Conservation (phyloP, 2,797 vertebrate genomes). For the Acanthis flammea region DNA sequence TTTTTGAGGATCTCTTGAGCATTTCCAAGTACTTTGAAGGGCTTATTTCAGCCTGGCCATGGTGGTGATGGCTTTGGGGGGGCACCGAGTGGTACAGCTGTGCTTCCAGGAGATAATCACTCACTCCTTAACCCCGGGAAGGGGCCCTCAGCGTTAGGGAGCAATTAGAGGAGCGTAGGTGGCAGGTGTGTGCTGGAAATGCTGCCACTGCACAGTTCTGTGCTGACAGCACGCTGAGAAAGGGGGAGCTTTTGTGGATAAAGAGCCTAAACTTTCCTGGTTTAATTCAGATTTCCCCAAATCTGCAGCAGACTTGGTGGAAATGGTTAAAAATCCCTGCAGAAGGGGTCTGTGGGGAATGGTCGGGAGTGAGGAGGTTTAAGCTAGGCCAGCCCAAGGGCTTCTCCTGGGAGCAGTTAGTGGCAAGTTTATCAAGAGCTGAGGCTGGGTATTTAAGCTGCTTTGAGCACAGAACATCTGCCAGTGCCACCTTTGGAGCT, state of each 20-base stretch:
- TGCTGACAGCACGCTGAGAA: neutral
- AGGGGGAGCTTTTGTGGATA: neutral
- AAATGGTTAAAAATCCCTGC: neutral
- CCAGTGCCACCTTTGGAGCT: neutral
- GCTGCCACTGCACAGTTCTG: neutral
- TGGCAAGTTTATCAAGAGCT: neutral
- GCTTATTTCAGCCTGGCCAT: neutral
- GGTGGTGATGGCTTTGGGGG: neutral
- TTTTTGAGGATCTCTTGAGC: neutral
- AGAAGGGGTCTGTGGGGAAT: neutral
- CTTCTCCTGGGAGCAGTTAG: neutral
- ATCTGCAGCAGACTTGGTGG: neutral
- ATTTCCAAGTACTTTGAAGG: neutral
- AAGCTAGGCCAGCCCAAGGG: neutral
- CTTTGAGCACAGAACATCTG: neutral
- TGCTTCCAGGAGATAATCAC: neutral
- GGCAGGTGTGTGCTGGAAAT: neutral
- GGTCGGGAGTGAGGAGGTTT: neutral
- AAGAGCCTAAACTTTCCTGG: neutral
- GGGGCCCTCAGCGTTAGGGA: neutral
- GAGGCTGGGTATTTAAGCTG: neutral
- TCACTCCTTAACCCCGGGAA: rapidly evolving
- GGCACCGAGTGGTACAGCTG: rapidly evolving
- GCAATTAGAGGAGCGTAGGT: too few species aligned
- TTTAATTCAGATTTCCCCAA: neutral